Base-by-base conservation (phyloP, 2,888 invertebrate species). In the Drosophila phalerata region DNA sequence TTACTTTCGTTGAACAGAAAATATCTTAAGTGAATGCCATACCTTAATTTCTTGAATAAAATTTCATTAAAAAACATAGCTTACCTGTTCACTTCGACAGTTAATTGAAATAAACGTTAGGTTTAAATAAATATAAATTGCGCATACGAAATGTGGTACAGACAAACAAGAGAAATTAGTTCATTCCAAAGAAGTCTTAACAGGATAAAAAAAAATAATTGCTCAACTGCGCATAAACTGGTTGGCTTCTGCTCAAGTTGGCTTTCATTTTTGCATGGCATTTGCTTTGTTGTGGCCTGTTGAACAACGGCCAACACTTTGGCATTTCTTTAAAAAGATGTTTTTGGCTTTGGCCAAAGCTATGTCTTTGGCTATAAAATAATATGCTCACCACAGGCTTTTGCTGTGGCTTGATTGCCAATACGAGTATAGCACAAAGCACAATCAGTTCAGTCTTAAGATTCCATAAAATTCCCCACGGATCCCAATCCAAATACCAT, bases 351-450 rank as follows among this genome's bases (percentile, higher is more conserved):
- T 47, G 56, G 49, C 47, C 62, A 60, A 51, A 38, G 22, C 56
- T 69, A 68, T 65, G 55, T 81, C 75, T 72, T 65, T 60, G 49
- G 19, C 57, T 76, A 65, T 75, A 60, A 81, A 86, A 84, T 78
- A 73, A 78, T 78, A 71, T 76, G 70, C 73, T 67, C 43, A 72
- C 88, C 85, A 52, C 83, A 84, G 77, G 83, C 88, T 68, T 83
- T 87, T 83, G 83, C 74, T 82, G 88, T 87, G 83, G 83, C 80
- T 82, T 72, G 48, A 76, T 77, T 63, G 67, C 75, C 69, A 75
- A 81, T 78, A 28, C 15, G 10, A 56, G 22, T 37, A 60, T 32
- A 30, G 38, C 48, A 47, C n/a, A 58, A 75, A 52, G 42, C 66
- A 42, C 43, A 78, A 69, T 82, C 79, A 76, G 64, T n/a, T 56